These are phyloP conservation scores for Aleiodes alternator DNA, from an alignment of 2,888 invertebrate genomes.

Conservation along the genomic window DNA sequence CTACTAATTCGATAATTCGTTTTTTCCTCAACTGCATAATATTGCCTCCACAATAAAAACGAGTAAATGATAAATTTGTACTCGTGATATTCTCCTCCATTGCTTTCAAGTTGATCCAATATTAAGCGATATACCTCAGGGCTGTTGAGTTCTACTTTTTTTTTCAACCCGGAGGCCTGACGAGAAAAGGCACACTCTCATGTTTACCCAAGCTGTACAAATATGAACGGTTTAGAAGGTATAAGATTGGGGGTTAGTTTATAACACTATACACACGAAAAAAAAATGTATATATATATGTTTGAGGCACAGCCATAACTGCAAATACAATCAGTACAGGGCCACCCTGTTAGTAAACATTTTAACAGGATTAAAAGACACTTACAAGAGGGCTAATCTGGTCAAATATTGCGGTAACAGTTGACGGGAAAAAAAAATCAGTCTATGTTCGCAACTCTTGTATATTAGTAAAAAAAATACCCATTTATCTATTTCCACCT, in stretches of 20 bases:
- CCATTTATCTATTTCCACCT: too few relatives aligned
- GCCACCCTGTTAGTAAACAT: constrained; percentile 70
- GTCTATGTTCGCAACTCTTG: constrained; percentile 19
- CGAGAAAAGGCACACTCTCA: constrained; percentile 72
- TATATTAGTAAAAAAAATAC: too few relatives aligned
- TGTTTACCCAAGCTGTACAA: constrained; percentile 74
- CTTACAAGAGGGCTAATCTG: constrained; percentile 71
- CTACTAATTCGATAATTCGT: too few relatives aligned
- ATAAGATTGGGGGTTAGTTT: neutral
- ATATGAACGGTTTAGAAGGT: constrained; percentile 60
- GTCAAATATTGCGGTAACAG: constrained; percentile 62
- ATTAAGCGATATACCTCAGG: too few relatives aligned
- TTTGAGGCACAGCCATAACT: neutral
- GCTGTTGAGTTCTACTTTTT: too few relatives aligned
- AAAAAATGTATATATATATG: constrained; percentile 17
- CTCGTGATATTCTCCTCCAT: too few relatives aligned
- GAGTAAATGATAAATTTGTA: too few relatives aligned
- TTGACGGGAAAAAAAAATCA: constrained; percentile 63
- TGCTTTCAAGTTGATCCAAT: too few relatives aligned
- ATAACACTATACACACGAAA: neutral
- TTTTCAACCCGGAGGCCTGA: constrained; percentile 2
- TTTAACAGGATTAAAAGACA: constrained; percentile 74
- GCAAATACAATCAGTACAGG: constrained; percentile 3
- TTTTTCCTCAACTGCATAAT: too few relatives aligned
- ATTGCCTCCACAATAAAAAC: too few relatives aligned